Evolutionary conservation across 1,140 invertebrate genomes (phyloP).

Genomic region (Drosophila cardini): DNA sequence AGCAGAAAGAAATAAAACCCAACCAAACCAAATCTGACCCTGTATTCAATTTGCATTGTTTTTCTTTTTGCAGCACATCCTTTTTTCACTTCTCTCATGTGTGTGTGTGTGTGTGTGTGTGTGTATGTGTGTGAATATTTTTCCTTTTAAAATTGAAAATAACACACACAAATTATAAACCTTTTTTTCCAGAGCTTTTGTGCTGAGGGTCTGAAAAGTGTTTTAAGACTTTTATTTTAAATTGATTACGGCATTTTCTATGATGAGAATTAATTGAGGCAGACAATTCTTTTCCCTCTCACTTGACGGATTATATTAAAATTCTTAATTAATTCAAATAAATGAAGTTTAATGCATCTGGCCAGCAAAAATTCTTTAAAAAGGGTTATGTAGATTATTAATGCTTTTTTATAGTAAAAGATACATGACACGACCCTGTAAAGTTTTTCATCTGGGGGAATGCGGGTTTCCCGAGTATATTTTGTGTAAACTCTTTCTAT

Average conservation of each 20-base stretch:
- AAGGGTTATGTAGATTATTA: constrained; percentile 1
- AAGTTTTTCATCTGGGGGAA: no score
- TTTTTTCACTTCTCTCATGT: constrained; percentile 24
- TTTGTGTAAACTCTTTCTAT: no score
- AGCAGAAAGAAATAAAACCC: constrained; percentile 34
- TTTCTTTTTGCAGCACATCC: constrained; percentile 30
- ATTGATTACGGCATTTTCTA: constrained; percentile 68
- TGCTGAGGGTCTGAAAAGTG: constrained; percentile 24
- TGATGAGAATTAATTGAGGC: constrained; percentile 72
- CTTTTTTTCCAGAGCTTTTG: constrained; percentile 33
- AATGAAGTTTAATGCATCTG: constrained; percentile 42
- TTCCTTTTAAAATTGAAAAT: constrained; percentile 67
- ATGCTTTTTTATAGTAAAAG: constrained; percentile 1
- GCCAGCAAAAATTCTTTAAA: constrained; percentile 15
- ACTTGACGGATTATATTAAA: constrained; percentile 50
- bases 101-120: neutral
- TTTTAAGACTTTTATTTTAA: constrained; percentile 48
- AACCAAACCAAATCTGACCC: constrained; percentile 46
- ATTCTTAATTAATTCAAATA: constrained; percentile 65
- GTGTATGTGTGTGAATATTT: constrained; percentile 44
- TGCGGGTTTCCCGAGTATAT: no score
- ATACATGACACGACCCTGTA: no score
- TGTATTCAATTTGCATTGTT: constrained; percentile 69
- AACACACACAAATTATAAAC: constrained; percentile 35
- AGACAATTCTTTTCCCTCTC: constrained; percentile 44